Evolutionary conservation across 2,797 vertebrate genomes (phyloP), one percentile per base, ranked within the genome.

Genomic region (Microcaecilia unicolor): DNA sequence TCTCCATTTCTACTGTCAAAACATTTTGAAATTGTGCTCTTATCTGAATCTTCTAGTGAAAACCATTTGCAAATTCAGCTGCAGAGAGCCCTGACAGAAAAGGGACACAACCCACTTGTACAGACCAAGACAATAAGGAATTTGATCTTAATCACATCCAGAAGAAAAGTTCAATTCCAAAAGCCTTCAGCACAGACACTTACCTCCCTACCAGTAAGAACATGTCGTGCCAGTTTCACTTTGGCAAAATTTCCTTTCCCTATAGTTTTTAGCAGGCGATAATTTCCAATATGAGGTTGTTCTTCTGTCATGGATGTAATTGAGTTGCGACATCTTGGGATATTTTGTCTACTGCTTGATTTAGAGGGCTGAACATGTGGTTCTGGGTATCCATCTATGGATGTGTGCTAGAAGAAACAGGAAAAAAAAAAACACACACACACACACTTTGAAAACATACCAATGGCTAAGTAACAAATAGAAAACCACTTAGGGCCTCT

Each of bases 171-270:
- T n/a, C n/a, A n/a, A n/a, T n/a, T n/a, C n/a, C n/a, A n/a, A n/a
- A n/a, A n/a, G n/a, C n/a, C n/a, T n/a, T n/a, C n/a, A n/a, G n/a
- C n/a, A 6, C 0, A 25, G 28, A 45, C n/a, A 30, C 85, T 82
- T 67, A 96, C 92, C 89, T 97, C 93, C 84, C 92, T 84, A 43
- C 92, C 90, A 9, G 93, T 97, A 27, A 93, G 84, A 35, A 94
- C 86, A 34, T 97, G 92, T 40, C 91, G 80, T 11, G 92, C 93
- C 72, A 97, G 67, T 48, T 96, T 97, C 45, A 96, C 92, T 72
- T 97, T 97, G 68, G 91, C 92, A 43, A 97, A 96, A 66, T 95
- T 97, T 47, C 93, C 93, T 70, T 96, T 97, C 52, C 92, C 93
- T 60, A 96, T 95, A 44, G 91, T 97, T 72, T 97, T 97, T 34